phyloP scores from a whole-genome alignment of 2,888 invertebrate species.

The Theretra japonica region DNA sequence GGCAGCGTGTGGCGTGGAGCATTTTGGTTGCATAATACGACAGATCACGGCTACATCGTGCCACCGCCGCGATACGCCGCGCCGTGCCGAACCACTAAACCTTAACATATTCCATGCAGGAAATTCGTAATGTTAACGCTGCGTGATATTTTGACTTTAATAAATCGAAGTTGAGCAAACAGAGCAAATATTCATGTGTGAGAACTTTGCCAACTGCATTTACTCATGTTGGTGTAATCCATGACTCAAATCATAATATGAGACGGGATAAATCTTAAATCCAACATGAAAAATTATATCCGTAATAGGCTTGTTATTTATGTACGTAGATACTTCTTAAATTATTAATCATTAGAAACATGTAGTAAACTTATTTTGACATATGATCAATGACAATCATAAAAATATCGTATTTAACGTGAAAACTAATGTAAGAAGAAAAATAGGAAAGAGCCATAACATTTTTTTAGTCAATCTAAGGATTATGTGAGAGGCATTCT shows the following conservation, averaged over 20 bases:
- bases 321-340: too few relatives aligned
- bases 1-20: constrained; percentile 52
- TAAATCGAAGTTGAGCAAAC: constrained; percentile 15
- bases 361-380: too few relatives aligned
- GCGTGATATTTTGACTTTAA: constrained; percentile 13
- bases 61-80: constrained; percentile 29
- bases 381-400: too few relatives aligned
- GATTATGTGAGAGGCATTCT: too few relatives aligned
- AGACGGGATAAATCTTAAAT: too few relatives aligned
- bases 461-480: too few relatives aligned
- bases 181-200: background rate
- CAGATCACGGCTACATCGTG: constrained; percentile 46
- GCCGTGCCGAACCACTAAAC: constrained; percentile 14
- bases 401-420: too few relatives aligned
- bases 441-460: too few relatives aligned
- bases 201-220: background rate
- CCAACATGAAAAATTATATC: too few relatives aligned
- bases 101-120: constrained; percentile 18
- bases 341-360: too few relatives aligned
- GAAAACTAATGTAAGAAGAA: too few relatives aligned
- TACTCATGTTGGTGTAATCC: background rate
- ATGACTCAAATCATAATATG: background rate
- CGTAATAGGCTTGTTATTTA: too few relatives aligned
- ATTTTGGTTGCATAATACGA: constrained; percentile 57
- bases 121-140: constrained; percentile 15